Conservation (phyloP, 2,888 invertebrate genomes). For the Ephialtes manifestator region DNA sequence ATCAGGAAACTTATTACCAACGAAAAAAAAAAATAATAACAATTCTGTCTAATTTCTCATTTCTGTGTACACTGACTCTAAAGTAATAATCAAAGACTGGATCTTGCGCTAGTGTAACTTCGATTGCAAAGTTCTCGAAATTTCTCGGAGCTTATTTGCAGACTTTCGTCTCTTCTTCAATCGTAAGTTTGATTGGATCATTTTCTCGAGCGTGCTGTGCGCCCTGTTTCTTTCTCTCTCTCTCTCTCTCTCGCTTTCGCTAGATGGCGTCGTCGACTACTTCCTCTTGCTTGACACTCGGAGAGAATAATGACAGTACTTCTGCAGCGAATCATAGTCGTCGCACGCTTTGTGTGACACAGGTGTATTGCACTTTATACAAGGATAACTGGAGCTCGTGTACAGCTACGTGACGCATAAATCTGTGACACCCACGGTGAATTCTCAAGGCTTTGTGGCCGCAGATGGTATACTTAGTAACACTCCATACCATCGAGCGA, state of each 20-base stretch:
- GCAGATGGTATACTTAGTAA: not conserved
- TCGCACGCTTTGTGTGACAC: not conserved
- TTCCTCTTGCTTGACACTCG: not conserved
- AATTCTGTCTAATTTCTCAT: not conserved
- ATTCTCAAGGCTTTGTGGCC: not conserved
- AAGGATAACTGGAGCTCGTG: slow-evolving; percentile 2
- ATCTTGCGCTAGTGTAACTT: slow-evolving; percentile 35
- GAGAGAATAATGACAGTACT: slow-evolving; percentile 16
- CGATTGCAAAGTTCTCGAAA: slow-evolving; percentile 39
- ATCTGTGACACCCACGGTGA: slow-evolving; percentile 20
- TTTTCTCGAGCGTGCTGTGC: slow-evolving; percentile 45
- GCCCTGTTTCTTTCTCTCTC: too few relatives aligned
- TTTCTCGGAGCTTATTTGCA: slow-evolving; percentile 21
- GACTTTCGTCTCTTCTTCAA: slow-evolving; percentile 44
- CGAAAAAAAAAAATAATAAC: not conserved
- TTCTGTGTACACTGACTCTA: not conserved
- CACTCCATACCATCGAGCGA: not conserved
- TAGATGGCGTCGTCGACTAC: not conserved
- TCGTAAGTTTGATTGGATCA: slow-evolving; percentile 67
- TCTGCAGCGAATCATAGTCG: not conserved
- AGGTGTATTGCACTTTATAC: slow-evolving; percentile 1
- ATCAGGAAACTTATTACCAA: not conserved
- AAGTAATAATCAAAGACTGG: not conserved
- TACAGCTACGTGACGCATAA: slow-evolving; percentile 37
- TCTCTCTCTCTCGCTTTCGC: slow-evolving; percentile 6